Evolutionary conservation across 2,113 vertebrate genomes (phyloP), one percentile per base, ranked within the genome.

Genomic region (Piprites chloris): DNA sequence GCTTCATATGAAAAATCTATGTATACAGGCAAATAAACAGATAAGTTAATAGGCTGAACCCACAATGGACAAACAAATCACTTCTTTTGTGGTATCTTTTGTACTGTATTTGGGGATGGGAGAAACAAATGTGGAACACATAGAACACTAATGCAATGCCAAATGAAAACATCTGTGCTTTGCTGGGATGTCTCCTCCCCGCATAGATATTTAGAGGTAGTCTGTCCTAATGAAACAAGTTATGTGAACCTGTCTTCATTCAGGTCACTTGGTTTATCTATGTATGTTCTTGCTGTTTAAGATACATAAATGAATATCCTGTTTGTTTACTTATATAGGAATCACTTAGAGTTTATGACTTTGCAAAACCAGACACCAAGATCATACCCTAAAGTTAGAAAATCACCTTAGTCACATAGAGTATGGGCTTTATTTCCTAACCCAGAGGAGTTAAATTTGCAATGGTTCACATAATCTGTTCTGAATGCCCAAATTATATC

Each of bases 401-500:
- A 89, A 84, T 62, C 90, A 90, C 52, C 59, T 85, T 63, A 42
- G 26, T 73, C 23, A 62, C 23, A 28, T 49, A 42, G 4, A 16
- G 14, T 39, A 32, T 58, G 16, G 32, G 17, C 27, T 93, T 93
- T 77, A 63, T 74, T 86, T 68, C 22, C 47, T 49, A 67, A 67
- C 13, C 2, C 2, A 10, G 67, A 89, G 24, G 68, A 93, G 67
- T 89, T 72, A 83, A 85, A 88, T 93, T 86, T 61, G 26, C 62
- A 86, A 41, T 65, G 61, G 56, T 78, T 93, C 56, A 81, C 75
- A 49, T 77, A 84, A 53, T 92, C 79, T 84, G 15, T 88, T 74
- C 85, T 87, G 76, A 92, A 86, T 86, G 56, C 32, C 79, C 85
- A 96, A 96, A 96, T 95, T 93, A 68, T 94, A 56, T 78, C 72